Percentiles rank a stretch among this genome's conserved stretches.
phyloP scores from a whole-genome alignment of 37 sponge, comb jelly and placozoan species.

The Theonella swinhoei region DNA sequence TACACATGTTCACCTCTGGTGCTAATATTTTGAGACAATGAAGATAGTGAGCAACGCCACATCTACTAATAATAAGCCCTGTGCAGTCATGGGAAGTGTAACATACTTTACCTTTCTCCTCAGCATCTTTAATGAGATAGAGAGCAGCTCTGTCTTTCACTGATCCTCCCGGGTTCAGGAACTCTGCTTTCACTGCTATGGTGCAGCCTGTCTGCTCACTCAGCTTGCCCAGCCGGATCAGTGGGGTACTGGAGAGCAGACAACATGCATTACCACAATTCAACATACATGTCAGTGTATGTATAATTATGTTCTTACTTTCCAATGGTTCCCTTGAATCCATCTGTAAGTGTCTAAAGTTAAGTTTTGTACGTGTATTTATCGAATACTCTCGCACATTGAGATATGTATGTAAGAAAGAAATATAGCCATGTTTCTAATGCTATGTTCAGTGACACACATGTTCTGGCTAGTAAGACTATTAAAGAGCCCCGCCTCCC shows the following conservation, averaged over 20 bases:
- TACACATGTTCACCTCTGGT: too few relatives aligned
- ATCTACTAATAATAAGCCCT: too few relatives aligned
- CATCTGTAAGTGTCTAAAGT: slow-evolving; percentile 13
- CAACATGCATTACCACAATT: neutral
- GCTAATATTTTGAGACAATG: too few relatives aligned
- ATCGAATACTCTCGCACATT: too few relatives aligned
- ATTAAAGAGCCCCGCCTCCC: too few relatives aligned
- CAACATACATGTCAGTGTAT: slow-evolving; percentile 10
- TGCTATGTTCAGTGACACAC: too few relatives aligned
- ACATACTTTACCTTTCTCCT: slow-evolving; percentile 82
- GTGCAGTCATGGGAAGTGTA: too few relatives aligned
- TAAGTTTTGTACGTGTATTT: too few relatives aligned
- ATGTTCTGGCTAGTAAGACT: too few relatives aligned
- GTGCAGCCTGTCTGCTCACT: slow-evolving; percentile 73
- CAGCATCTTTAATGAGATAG: slow-evolving; percentile 88
- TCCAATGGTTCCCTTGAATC: slow-evolving; percentile 39
- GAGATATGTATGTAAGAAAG: too few relatives aligned
- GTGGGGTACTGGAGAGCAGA: slow-evolving; percentile 61
- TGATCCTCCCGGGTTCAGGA: slow-evolving; percentile 86
- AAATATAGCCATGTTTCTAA: too few relatives aligned
- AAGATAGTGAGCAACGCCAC: too few relatives aligned
- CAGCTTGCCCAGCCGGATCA: slow-evolving; percentile 60
- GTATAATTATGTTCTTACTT: slow-evolving; percentile 37
- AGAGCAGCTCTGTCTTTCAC: slow-evolving; percentile 90
- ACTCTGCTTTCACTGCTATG: slow-evolving; percentile 79